phyloP scores from a whole-genome alignment of 2,797 vertebrate genomes.

The Anabas testudineus region DNA sequence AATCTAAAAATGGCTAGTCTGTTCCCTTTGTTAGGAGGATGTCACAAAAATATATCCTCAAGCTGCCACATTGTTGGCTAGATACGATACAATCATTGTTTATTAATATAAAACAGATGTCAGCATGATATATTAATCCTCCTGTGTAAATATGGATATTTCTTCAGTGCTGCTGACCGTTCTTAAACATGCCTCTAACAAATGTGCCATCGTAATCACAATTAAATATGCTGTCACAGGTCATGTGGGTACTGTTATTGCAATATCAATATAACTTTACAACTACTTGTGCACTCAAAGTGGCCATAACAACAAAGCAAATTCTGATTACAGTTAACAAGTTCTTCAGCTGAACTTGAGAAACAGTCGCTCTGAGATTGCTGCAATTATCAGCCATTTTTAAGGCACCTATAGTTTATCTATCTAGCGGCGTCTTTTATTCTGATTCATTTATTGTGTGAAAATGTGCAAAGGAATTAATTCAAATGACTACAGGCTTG shows the following conservation, averaged over 20 bases:
- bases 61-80: neutral
- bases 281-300: slow-evolving; percentile 5
- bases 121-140: neutral
- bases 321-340: slow-evolving; percentile 11
- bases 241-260: slow-evolving; percentile 26
- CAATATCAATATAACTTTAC: neutral
- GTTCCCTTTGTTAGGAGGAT: slow-evolving; percentile 17
- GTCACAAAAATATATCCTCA: slow-evolving; percentile 26
- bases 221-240: slow-evolving; percentile 34
- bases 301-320: slow-evolving; percentile 7
- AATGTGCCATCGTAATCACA: slow-evolving; percentile 14
- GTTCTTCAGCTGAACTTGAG: slow-evolving; percentile 17
- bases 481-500: slow-evolving; percentile 22
- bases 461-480: slow-evolving; percentile 24
- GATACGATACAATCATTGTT: neutral
- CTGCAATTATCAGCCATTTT: slow-evolving; percentile 11
- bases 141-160: slow-evolving; percentile 17
- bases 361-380: neutral
- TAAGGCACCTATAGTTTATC: neutral
- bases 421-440: slow-evolving; percentile 3
- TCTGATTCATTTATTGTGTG: slow-evolving; percentile 20
- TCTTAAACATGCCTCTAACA: neutral
- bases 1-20: slow-evolving; percentile 28
- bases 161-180: slow-evolving; percentile 17
- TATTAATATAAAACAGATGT: neutral